phyloP scores from a whole-genome alignment of 2,797 vertebrate species.

The Syngnathus rostellatus region DNA sequence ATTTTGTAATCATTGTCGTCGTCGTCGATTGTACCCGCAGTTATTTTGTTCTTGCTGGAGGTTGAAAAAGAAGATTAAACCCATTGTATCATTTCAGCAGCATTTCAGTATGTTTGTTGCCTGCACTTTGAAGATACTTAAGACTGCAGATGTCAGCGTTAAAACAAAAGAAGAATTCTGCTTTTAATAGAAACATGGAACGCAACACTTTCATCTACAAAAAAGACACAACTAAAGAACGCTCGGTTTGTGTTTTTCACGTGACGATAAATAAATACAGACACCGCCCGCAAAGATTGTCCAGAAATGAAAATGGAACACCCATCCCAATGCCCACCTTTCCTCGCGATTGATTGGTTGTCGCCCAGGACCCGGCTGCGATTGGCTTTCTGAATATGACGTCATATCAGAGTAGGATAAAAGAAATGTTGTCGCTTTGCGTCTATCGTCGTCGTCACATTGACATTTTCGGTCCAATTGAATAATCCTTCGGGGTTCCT shows the following conservation, averaged over 20 bases:
- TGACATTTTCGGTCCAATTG: neutral
- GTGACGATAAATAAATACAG: too few species aligned
- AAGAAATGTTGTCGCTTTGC: neutral
- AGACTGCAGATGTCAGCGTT: neutral
- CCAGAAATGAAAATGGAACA: too few species aligned
- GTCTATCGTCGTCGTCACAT: neutral
- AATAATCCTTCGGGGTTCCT: too few species aligned
- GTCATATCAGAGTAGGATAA: neutral
- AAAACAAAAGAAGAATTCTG: too few species aligned
- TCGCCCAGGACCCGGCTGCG: neutral
- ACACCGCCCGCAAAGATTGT: too few species aligned
- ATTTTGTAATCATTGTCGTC: constrained; percentile 59
- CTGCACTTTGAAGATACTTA: neutral
- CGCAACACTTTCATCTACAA: too few species aligned
- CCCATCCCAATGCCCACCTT: neutral
- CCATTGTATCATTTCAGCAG: constrained; percentile 42
- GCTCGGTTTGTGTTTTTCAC: too few species aligned
- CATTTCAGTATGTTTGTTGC: neutral
- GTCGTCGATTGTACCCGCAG: constrained; percentile 54
- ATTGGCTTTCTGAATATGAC: constrained; percentile 25
- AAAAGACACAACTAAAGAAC: too few species aligned
- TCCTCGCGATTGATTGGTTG: constrained; percentile 15
- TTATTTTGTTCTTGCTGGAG: constrained; percentile 52
- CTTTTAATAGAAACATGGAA: too few species aligned
- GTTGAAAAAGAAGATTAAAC: constrained; percentile 43